Evolutionary conservation across 2,797 vertebrate species (phyloP).

Genomic region (Acanthurus leucopareius): DNA sequence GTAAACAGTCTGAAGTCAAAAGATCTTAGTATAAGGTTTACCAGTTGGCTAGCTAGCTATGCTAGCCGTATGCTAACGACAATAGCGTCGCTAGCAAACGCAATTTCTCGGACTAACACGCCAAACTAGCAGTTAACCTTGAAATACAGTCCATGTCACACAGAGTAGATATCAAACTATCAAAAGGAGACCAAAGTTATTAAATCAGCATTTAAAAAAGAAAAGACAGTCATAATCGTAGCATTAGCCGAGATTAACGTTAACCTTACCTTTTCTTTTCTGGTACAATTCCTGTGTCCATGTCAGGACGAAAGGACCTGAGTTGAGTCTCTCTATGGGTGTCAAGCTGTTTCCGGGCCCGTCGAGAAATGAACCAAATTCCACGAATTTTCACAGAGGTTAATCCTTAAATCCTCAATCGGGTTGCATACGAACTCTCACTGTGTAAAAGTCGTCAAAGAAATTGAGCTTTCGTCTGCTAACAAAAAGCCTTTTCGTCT

Average conservation of each 20-base stretch:
- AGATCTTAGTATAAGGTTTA: neutral
- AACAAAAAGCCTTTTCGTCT: neutral
- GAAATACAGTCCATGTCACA: constrained; percentile 33
- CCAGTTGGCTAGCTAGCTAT: neutral
- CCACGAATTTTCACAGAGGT: constrained; percentile 26
- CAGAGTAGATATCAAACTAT: accelerated
- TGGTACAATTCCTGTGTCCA: constrained; percentile 91
- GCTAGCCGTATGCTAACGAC: constrained; percentile 64
- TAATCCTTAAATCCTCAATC: constrained; percentile 34
- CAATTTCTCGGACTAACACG: constrained; percentile 38
- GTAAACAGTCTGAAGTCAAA: neutral
- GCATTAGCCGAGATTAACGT: constrained; percentile 20
- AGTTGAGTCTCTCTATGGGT: constrained; percentile 72
- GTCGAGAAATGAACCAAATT: constrained; percentile 64
- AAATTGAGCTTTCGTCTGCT: constrained; percentile 35
- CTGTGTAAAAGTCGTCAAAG: constrained; percentile 29
- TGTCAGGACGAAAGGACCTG: constrained; percentile 81
- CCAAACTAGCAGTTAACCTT: constrained; percentile 52
- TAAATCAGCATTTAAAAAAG: neutral
- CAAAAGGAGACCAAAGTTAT: neutral
- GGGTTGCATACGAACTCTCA: constrained; percentile 42
- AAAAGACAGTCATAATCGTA: neutral
- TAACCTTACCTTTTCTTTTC: constrained; percentile 95
- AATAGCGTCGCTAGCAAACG: constrained; percentile 32
- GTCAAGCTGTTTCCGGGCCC: constrained; percentile 65